Evolutionary conservation across 1,140 invertebrate species (phyloP).

Genomic region (Papilio glaucus): DNA sequence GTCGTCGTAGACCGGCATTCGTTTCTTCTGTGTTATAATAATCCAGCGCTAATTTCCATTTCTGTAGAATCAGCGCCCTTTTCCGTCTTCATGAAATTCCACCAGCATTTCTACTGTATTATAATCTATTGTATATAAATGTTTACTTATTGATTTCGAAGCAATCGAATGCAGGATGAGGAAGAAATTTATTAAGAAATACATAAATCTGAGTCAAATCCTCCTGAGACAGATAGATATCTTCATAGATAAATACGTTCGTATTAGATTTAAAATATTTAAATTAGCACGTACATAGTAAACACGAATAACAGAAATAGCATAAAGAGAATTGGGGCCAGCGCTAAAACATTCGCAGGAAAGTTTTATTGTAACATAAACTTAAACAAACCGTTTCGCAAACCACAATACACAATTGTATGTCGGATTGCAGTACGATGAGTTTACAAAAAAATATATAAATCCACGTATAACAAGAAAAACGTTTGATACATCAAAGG

Average conservation of each 20-base stretch:
- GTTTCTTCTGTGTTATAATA: too few relatives aligned
- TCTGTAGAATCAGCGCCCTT: too few relatives aligned
- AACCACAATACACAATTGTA: conserved; percentile 59
- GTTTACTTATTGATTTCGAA: too few relatives aligned
- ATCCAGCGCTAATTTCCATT: too few relatives aligned
- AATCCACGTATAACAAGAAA: conserved; percentile 51
- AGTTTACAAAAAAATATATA: conserved; percentile 47
- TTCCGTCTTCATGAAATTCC: too few relatives aligned
- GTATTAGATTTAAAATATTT: conserved; percentile 24
- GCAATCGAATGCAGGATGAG: too few relatives aligned
- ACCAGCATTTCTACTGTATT: too few relatives aligned
- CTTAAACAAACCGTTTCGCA: conserved; percentile 59
- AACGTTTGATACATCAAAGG: conserved; percentile 62
- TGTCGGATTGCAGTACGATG: conserved; percentile 55
- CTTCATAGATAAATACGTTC: conserved; percentile 35
- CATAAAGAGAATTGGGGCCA: conserved; percentile 61
- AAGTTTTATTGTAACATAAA: conserved; percentile 70
- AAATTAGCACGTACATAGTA: conserved; percentile 45
- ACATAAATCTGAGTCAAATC: too few relatives aligned
- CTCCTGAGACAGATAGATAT: too few relatives aligned
- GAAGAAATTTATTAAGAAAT: too few relatives aligned
- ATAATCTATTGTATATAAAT: too few relatives aligned
- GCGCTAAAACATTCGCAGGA: conserved; percentile 57
- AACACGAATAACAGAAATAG: conserved; percentile 53
- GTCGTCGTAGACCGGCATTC: too few relatives aligned